phyloP scores from a whole-genome alignment of 2,113 vertebrate species.

The Psammodynastes pulverulentus region DNA sequence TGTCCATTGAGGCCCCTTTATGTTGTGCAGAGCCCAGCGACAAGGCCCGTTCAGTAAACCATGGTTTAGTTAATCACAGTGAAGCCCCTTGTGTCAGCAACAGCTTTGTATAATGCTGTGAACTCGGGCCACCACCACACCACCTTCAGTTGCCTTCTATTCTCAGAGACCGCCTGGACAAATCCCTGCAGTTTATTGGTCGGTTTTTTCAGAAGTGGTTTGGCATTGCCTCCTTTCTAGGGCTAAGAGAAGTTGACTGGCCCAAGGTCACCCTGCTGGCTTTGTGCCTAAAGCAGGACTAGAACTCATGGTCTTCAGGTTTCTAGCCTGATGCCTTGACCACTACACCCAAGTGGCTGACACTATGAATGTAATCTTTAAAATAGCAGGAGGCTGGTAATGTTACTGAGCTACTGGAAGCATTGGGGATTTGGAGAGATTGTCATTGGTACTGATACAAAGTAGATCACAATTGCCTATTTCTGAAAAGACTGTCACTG shows the following conservation, averaged over 20 bases:
- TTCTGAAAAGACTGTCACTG: not conserved
- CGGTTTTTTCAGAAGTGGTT: not conserved
- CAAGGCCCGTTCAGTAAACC: not conserved
- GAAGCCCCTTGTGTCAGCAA: not conserved
- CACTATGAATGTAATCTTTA: not conserved
- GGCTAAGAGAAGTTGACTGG: not conserved
- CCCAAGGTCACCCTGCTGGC: not conserved
- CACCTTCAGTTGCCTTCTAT: not conserved
- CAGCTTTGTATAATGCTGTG: not conserved
- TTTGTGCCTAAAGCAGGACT: not conserved
- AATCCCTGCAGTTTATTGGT: not conserved
- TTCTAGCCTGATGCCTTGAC: not conserved
- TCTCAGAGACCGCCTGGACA: not conserved
- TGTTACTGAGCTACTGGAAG: not conserved
- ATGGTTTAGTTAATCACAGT: not conserved
- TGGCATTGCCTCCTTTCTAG: not conserved
- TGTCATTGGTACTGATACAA: not conserved
- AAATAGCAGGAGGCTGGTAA: not conserved
- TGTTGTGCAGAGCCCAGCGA: not conserved
- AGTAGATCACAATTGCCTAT: not conserved
- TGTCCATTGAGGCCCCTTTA: not conserved
- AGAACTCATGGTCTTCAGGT: not conserved
- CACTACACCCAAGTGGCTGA: not conserved
- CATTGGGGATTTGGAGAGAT: not conserved
- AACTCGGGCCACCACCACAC: not conserved